phyloP scores from a whole-genome alignment of 2,888 invertebrate genomes.

The Eilema caniola region DNA sequence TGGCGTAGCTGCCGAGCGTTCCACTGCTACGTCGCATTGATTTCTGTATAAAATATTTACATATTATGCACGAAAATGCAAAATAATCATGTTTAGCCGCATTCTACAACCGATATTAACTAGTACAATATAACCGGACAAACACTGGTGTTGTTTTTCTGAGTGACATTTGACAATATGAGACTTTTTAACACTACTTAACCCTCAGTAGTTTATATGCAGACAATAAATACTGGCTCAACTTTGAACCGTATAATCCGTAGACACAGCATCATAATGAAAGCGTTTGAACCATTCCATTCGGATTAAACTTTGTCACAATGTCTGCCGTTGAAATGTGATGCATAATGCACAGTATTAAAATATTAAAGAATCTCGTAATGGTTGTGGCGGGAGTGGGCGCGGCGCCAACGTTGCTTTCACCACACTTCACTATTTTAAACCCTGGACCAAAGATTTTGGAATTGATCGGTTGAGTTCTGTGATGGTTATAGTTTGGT shows the following conservation, averaged over 20 bases:
- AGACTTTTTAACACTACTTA: slow-evolving; percentile 15
- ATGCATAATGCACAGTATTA: slow-evolving; percentile 78
- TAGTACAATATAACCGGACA: no score
- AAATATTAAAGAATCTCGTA: slow-evolving; percentile 77
- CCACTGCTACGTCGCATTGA: no score
- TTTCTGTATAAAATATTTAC: no score
- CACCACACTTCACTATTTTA: slow-evolving; percentile 63
- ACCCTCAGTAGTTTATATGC: slow-evolving; percentile 28
- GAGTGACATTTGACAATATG: neutral
- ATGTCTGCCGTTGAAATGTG: slow-evolving; percentile 65
- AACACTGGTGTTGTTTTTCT: no score
- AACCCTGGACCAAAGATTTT: slow-evolving; percentile 57
- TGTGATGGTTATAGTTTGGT: slow-evolving; percentile 22
- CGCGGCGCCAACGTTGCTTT: slow-evolving; percentile 65
- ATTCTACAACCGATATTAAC: no score
- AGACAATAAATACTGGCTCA: slow-evolving; percentile 25
- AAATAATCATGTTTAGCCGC: no score
- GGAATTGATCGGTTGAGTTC: slow-evolving; percentile 27
- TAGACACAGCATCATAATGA: slow-evolving; percentile 46
- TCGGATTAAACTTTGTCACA: slow-evolving; percentile 67
- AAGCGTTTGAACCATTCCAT: slow-evolving; percentile 55
- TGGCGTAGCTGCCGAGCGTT: no score
- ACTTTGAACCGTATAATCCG: slow-evolving; percentile 46
- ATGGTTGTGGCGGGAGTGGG: slow-evolving; percentile 62
- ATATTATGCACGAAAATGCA: no score